Evolutionary conservation across 2,797 vertebrate genomes (phyloP).

Genomic region (Platyrinchus mystaceus): DNA sequence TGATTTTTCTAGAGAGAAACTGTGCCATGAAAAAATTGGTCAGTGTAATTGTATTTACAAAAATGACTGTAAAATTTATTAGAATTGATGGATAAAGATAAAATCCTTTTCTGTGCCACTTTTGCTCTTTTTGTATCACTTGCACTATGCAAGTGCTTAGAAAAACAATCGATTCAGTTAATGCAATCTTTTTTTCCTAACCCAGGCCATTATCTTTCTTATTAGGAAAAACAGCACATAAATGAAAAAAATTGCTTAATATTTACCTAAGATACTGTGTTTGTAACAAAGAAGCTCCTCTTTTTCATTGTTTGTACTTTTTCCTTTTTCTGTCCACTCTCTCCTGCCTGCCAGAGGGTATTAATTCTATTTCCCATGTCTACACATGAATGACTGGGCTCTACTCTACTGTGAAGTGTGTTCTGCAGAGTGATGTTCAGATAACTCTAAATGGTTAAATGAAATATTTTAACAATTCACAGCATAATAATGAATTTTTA

Average conservation of each 20-base stretch:
- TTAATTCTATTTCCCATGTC: not conserved
- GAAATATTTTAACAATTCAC: not conserved
- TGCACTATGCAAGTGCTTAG: not conserved
- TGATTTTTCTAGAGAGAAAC: not conserved
- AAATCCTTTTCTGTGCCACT: not conserved
- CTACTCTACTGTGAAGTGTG: not conserved
- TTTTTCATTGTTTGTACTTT: not conserved
- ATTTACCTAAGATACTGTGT: not conserved
- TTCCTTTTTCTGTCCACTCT: not conserved
- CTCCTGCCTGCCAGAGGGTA: not conserved
- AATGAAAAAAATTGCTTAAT: not conserved
- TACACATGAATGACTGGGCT: not conserved
- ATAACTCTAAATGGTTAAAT: not conserved
- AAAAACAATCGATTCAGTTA: not conserved
- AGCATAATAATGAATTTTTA: not conserved
- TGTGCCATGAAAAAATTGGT: not conserved
- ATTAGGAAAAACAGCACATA: not conserved
- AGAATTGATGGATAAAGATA: not conserved
- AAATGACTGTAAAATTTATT: not conserved
- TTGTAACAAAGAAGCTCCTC: not conserved
- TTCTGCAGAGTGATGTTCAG: not conserved
- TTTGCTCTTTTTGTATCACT: not conserved
- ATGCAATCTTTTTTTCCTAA: not conserved
- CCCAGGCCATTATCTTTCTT: not conserved
- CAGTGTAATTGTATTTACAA: not conserved